phyloP scores from a whole-genome alignment of 1,140 invertebrate genomes.

The Semibalanus balanoides region DNA sequence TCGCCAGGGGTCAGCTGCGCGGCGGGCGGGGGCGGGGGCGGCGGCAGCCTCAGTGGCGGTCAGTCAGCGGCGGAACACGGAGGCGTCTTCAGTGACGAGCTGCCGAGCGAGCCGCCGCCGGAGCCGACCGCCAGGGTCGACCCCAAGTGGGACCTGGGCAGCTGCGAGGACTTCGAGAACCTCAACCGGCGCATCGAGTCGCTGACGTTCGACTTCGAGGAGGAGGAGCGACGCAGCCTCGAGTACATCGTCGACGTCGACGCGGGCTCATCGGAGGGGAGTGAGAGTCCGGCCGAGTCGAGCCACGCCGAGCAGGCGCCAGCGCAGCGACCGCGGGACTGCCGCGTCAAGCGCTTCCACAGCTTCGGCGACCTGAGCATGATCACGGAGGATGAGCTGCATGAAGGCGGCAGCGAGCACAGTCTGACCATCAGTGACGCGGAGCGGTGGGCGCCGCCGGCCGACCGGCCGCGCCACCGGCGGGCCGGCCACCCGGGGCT shows the following conservation, averaged over 20 bases:
- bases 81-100: neutral
- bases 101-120: too few species aligned
- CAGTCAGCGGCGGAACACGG: neutral
- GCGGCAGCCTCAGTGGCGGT: neutral
- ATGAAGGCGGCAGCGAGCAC: neutral
- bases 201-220: slow-evolving; percentile 1
- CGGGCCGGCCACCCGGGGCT: neutral
- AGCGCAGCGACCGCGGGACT: neutral
- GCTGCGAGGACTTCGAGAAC: neutral
- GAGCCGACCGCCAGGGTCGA: neutral
- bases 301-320: too few species aligned
- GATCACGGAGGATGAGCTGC: neutral
- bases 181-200: slow-evolving; percentile 4
- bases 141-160: neutral
- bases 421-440: neutral
- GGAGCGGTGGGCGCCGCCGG: neutral
- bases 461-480: too few species aligned
- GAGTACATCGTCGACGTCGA: neutral
- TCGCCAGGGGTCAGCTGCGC: neutral
- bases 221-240: neutral
- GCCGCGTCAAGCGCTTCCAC: neutral
- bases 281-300: neutral
- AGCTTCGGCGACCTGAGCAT: neutral
- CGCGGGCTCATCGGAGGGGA: neutral
- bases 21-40: too few species aligned